Conservation (phyloP, 2,113 vertebrate species). For the Boulengeromyrus knoepffleri region DNA sequence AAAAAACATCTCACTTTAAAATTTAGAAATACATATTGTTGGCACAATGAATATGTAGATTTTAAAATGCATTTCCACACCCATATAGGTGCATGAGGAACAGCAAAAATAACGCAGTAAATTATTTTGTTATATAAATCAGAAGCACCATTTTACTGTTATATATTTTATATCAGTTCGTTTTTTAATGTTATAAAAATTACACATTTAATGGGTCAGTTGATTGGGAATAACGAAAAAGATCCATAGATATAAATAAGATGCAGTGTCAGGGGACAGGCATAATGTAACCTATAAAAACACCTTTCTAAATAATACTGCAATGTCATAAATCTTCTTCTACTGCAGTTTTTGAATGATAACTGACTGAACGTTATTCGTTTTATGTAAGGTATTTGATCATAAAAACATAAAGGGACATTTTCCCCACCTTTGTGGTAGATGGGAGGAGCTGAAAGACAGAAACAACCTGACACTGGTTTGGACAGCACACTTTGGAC, state of each 20-base stretch:
- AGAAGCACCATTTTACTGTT: not conserved
- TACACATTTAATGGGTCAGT: not conserved
- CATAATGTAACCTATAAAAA: not conserved
- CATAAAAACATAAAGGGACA: not conserved
- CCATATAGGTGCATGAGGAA: not conserved
- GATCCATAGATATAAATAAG: not conserved
- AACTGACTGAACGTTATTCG: not conserved
- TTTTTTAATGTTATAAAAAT: not conserved
- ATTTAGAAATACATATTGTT: not conserved
- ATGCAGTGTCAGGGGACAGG: not conserved
- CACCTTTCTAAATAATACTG: not conserved
- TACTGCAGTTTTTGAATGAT: not conserved
- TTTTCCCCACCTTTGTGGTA: not conserved
- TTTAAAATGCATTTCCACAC: not conserved
- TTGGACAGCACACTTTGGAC: constrained; percentile 8
- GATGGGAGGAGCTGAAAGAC: not conserved
- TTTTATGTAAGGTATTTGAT: not conserved
- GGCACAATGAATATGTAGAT: not conserved
- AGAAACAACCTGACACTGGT: constrained; percentile 10
- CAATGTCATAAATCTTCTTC: not conserved
- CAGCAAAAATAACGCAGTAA: not conserved
- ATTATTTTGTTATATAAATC: not conserved
- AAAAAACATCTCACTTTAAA: not conserved
- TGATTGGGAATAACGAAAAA: not conserved
- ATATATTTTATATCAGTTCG: not conserved